Conservation (phyloP, 2,113 vertebrate species). For the Bubo blakistoni region DNA sequence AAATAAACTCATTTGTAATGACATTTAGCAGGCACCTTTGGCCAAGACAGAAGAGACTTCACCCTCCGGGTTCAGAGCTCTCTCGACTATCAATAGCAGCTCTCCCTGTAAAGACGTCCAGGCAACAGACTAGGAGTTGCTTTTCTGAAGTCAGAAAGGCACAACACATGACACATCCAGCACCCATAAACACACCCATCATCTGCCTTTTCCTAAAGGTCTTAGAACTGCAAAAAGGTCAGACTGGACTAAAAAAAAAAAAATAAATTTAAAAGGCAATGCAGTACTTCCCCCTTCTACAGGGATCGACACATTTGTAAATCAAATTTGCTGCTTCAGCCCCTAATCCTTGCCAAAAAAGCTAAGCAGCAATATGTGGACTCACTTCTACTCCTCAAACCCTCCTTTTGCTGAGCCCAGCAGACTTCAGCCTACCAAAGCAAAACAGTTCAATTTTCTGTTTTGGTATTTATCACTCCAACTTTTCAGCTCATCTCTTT, state of each 20-base stretch:
- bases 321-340: background rate
- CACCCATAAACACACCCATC: background rate
- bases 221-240: background rate
- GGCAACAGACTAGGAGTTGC: background rate
- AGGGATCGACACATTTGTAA: background rate
- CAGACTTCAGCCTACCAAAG: background rate
- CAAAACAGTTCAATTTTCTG: background rate
- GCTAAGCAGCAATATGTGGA: fast-evolving
- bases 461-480: background rate
- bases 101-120: background rate
- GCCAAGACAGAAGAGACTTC: background rate
- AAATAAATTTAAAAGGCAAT: background rate
- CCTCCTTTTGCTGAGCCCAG: background rate
- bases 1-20: background rate
- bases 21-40: background rate
- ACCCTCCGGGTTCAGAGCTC: background rate
- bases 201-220: background rate
- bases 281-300: background rate
- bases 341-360: background rate
- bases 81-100: background rate
- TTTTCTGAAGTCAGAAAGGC: background rate
- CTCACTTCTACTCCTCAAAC: background rate
- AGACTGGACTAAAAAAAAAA: background rate
- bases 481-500: background rate
- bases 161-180: background rate